These are phyloP conservation scores for Pangasius macronema DNA, from an alignment of 2,797 vertebrate species.

Conservation along the genomic window DNA sequence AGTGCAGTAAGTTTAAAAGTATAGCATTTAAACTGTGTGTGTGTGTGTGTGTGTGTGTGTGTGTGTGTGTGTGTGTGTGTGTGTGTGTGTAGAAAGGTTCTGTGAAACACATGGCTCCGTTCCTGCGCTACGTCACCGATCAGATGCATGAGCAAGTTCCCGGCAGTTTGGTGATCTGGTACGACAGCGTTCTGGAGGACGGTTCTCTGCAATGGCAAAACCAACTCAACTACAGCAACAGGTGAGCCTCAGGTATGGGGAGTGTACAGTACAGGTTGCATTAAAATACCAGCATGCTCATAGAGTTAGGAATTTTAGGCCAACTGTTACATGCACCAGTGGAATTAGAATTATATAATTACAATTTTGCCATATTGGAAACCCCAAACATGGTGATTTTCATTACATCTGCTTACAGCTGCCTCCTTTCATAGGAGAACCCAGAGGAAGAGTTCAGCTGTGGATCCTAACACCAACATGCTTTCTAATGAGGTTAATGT, in stretches of 20 bases:
- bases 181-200: conserved; percentile 82
- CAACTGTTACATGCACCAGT: neutral
- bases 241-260: conserved; percentile 67
- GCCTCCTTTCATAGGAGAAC: neutral
- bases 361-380: neutral
- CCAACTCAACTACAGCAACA: conserved; percentile 85
- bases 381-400: too few species aligned
- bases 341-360: neutral
- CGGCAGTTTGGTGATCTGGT: conserved; percentile 87
- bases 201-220: conserved; percentile 89
- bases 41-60: neutral
- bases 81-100: conserved; percentile 65
- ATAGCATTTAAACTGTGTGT: neutral
- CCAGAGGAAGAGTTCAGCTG: neutral
- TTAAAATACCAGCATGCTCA: neutral
- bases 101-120: conserved; percentile 73
- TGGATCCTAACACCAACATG: neutral
- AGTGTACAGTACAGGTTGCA: neutral
- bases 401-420: neutral
- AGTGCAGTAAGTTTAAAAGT: neutral
- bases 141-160: conserved; percentile 78
- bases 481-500: neutral
- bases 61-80: neutral
- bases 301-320: neutral
- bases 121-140: conserved; percentile 81